Percentiles rank a stretch among this genome's conserved stretches.
Conservation (phyloP, 2,888 invertebrate species). For the Antheraea yamamai region DNA sequence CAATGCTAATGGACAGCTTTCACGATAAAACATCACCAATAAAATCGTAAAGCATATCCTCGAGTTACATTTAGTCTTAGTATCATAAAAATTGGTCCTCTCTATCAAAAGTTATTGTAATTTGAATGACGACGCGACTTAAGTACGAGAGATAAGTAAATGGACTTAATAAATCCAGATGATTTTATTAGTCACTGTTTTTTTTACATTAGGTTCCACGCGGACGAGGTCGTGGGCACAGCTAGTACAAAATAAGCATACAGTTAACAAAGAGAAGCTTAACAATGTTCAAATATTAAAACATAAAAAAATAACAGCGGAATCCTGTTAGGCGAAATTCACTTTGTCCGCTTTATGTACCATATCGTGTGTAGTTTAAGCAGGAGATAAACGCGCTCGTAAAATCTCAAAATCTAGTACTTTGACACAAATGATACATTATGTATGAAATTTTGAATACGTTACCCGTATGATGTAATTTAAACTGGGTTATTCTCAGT, state of each 20-base stretch:
- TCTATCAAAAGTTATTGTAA: too few relatives aligned
- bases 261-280: neutral
- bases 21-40: too few relatives aligned
- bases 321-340: slow-evolving; percentile 12
- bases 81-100: too few relatives aligned
- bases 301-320: neutral
- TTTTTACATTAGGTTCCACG: too few relatives aligned
- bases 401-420: slow-evolving; percentile 29
- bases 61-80: too few relatives aligned
- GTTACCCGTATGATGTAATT: slow-evolving; percentile 28
- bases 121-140: too few relatives aligned
- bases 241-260: neutral
- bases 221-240: too few relatives aligned
- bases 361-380: slow-evolving; percentile 11
- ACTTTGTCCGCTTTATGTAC: slow-evolving; percentile 15
- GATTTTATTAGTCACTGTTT: too few relatives aligned
- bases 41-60: too few relatives aligned
- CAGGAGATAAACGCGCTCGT: slow-evolving; percentile 21
- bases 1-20: too few relatives aligned
- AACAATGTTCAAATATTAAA: neutral
- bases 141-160: too few relatives aligned
- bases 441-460: slow-evolving; percentile 37
- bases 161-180: too few relatives aligned
- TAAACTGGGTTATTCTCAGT: slow-evolving; percentile 29
- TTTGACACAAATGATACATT: slow-evolving; percentile 33